Conservation (phyloP, 1,140 invertebrate species). For the Ips nitidus region DNA sequence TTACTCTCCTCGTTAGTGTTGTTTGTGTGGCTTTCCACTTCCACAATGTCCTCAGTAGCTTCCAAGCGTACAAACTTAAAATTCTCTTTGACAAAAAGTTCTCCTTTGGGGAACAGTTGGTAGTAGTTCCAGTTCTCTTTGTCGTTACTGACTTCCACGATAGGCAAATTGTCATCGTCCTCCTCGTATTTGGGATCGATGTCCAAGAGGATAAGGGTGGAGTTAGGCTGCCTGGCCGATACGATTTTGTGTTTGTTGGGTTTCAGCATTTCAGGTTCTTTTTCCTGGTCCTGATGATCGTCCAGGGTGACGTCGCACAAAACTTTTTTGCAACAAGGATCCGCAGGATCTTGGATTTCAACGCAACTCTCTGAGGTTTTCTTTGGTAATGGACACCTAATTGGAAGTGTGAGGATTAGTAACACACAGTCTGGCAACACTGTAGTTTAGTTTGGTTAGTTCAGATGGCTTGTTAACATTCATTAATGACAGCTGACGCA, state of each 20-base stretch:
- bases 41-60: constrained; percentile 44
- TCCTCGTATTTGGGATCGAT: constrained; percentile 46
- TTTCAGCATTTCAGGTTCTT: constrained; percentile 43
- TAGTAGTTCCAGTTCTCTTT: constrained; percentile 51
- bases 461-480: background rate
- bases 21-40: constrained; percentile 34
- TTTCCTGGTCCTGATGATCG: constrained; percentile 61
- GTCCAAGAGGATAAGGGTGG: constrained; percentile 49
- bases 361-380: constrained; percentile 68
- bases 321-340: constrained; percentile 81
- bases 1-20: background rate
- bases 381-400: constrained; percentile 58
- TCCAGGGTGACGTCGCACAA: constrained; percentile 78
- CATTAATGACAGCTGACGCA: no score
- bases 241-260: constrained; percentile 43
- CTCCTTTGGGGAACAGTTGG: constrained; percentile 48
- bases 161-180: constrained; percentile 42
- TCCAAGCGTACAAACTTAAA: constrained; percentile 47
- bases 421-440: background rate
- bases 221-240: constrained; percentile 50
- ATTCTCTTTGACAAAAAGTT: constrained; percentile 46
- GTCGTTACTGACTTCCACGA: constrained; percentile 52
- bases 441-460: background rate
- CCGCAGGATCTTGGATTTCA: constrained; percentile 71
- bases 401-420: background rate